Evolutionary conservation across 1,140 invertebrate genomes (phyloP), one percentile per base, ranked within the genome.

Genomic region (Amphibalanus amphitrite): DNA sequence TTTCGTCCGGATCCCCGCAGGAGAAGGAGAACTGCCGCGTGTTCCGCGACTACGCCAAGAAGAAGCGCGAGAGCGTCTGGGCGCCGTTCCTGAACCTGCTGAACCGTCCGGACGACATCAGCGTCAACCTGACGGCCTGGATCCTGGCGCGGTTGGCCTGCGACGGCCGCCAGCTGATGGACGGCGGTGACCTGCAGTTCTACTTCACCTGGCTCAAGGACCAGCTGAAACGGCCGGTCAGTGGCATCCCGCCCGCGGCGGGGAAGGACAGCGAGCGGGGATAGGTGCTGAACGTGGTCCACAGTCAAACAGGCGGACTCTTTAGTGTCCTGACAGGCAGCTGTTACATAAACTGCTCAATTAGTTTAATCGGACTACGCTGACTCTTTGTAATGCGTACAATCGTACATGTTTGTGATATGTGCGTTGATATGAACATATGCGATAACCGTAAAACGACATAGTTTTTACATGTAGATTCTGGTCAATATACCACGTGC

Each of bases 141-240:
- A 97, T 99, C 76, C 90, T 99, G 77, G 94, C 96, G 28, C 99
- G 99, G 82, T 88, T 99, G 69, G 96, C 96, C 8, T 99, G 96
- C 81, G 99, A 94, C 93, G 87, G 89, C 74, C 85, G 88, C 29
- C 89, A 94, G 75, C 84, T 89, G 0, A 98, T 99, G 93, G 94
- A 97, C 75, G 91, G 91, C 75, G 90, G 90, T 69, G 96, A 99
- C 84, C 86, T 99, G 26, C 88, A 94, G 78, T 96, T 96, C 80
- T 99, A 98, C 80, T 85, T 99, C 69, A 92, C 92, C 75, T 99
- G 96, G 93, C 85, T 99, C 0, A 97, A 95, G 82, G 96, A 99
- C 80, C 95, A 98, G 81, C 83, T 99, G 33, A 90, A 89, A 79
- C 79, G 86, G 72, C 86, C 87, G 75, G 93, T 95, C 83, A 86